phyloP scores from a whole-genome alignment of 2,113 vertebrate species.

The Microtus pennsylvanicus region DNA sequence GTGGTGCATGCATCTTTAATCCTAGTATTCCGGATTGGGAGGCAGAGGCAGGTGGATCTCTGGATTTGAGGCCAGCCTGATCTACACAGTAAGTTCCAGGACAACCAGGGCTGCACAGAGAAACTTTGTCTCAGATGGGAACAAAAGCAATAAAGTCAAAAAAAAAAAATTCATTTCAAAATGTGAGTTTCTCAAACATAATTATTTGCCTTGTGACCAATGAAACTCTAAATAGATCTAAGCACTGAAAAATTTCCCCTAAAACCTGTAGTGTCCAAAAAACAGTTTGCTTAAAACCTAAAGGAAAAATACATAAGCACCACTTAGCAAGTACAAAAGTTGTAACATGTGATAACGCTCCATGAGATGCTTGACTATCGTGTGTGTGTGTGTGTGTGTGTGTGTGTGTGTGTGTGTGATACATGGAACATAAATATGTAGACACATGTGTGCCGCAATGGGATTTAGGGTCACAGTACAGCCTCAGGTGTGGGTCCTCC shows the following conservation, averaged over 20 bases:
- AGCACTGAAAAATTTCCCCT: not conserved
- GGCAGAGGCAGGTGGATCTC: not conserved
- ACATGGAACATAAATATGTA: not conserved
- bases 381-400: not conserved
- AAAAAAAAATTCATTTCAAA: not conserved
- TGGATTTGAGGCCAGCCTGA: not conserved
- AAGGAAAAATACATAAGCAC: not conserved
- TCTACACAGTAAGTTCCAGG: not conserved
- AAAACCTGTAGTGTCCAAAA: conserved; percentile 26
- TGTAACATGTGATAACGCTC: not conserved
- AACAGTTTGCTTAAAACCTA: not conserved
- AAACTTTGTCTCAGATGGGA: not conserved
- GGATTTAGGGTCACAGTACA: not conserved
- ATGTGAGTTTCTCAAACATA: conserved; percentile 36
- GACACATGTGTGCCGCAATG: not conserved
- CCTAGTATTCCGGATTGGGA: not conserved
- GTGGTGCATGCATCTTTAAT: not conserved
- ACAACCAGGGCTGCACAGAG: not conserved
- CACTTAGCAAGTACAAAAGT: not conserved
- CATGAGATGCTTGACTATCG: not conserved
- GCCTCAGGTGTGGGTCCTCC: not conserved
- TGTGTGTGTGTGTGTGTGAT: not conserved
- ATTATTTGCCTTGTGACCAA: not conserved
- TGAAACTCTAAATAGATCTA: not conserved
- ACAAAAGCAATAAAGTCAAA: not conserved